phyloP scores from a whole-genome alignment of 2,113 vertebrate species.

The Takifugu bimaculatus region DNA sequence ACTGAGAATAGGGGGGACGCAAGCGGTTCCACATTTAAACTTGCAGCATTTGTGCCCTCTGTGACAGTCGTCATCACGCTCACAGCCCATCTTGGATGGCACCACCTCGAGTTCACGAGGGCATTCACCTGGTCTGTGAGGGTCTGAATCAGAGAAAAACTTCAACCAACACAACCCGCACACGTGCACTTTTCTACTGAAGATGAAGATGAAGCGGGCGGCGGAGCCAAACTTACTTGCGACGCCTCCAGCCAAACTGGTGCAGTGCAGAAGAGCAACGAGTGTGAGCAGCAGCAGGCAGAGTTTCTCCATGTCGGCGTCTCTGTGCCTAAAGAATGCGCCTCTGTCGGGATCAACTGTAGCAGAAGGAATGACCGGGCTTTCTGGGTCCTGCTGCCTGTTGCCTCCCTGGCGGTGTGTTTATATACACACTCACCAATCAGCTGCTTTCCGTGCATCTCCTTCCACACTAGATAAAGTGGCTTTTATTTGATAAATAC shows the following conservation, averaged over 20 bases:
- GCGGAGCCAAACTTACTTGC: neutral
- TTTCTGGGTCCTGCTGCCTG: conserved; percentile 56
- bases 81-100: conserved; percentile 55
- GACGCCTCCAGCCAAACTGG: neutral
- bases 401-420: neutral
- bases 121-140: conserved; percentile 57
- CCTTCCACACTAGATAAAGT: neutral
- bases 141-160: conserved; percentile 13
- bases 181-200: neutral
- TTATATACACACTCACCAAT: neutral
- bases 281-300: conserved; percentile 42
- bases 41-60: conserved; percentile 62
- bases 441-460: neutral
- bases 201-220: conserved; percentile 1
- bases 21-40: conserved; percentile 61
- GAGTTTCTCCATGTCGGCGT: conserved; percentile 43
- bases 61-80: conserved; percentile 59
- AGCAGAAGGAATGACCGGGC: conserved; percentile 8
- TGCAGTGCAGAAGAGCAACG: conserved; percentile 1
- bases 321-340: conserved; percentile 25
- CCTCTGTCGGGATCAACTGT: conserved; percentile 34
- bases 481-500: neutral
- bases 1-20: conserved; percentile 68
- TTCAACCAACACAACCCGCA: neutral
- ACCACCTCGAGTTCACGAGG: conserved; percentile 46